Base-by-base conservation (phyloP, 2,888 invertebrate species). In the Phyllotreta striolata region DNA sequence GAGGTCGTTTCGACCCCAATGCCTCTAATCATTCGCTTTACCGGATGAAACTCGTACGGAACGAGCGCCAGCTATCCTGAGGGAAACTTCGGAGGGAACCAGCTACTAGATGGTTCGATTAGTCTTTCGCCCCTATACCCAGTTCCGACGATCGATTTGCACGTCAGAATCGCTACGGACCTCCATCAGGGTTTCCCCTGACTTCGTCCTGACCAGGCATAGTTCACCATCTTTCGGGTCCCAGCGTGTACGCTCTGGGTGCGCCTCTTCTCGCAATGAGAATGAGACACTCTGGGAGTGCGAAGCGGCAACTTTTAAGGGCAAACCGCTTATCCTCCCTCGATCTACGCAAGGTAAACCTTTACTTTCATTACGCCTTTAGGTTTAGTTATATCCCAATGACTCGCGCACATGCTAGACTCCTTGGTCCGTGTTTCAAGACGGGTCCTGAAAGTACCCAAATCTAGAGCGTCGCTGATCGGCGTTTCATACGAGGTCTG, bases 361-460 rank as follows among this genome's bases (percentile, higher is more conserved):
- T 85, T 87, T 82, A 85, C 87, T 87, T 88, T 89, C 87, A 81
- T 88, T 89, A n/a, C n/a, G n/a, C n/a, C n/a, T n/a, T n/a, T n/a
- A n/a, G n/a, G n/a, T n/a, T n/a, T n/a, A n/a, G n/a, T 83, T 88
- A 89, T 85, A n/a, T n/a, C n/a, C n/a, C n/a, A n/a, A n/a, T n/a
- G n/a, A n/a, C n/a, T n/a, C n/a, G n/a, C n/a, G n/a, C 83, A 87
- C 85, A 86, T 86, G 87, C 84, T 87, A 85, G 85, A 88, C 88
- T 88, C 86, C 87, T 88, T 88, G 87, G 88, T 88, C 87, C 87
- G 87, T 89, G 87, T 89, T 89, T 88, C 89, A 88, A 89, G 88
- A 88, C 88, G 88, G 88, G 88, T 87, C 88, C 86, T 83, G 84
- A 72, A 72, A 72, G 70, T 73, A 68, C 75, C 78, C 77, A 77